Conservation (phyloP, 2,888 invertebrate genomes). For the Calameuta pallipes region DNA sequence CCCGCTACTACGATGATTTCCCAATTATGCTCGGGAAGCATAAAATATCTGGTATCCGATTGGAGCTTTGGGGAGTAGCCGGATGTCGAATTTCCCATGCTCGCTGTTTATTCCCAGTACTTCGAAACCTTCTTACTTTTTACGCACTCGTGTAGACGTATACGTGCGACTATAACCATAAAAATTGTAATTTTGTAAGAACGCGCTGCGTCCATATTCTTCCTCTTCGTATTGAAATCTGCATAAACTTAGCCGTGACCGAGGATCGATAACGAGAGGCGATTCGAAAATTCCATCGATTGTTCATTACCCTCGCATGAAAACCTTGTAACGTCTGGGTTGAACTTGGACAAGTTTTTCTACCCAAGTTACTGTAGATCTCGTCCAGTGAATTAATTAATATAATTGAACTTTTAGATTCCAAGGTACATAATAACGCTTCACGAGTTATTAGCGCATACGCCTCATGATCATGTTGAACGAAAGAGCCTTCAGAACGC, state of each 20-base stretch:
- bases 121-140: no score
- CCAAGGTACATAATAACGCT: slow-evolving; percentile 92
- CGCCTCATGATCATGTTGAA: slow-evolving; percentile 94
- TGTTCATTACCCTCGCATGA: neutral
- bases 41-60: neutral
- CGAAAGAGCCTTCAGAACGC: slow-evolving; percentile 89
- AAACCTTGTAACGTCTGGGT: neutral
- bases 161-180: no score
- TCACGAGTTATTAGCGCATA: slow-evolving; percentile 90
- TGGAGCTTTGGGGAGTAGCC: neutral
- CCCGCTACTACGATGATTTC: neutral
- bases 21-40: neutral
- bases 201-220: neutral
- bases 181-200: no score
- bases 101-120: no score
- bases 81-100: no score
- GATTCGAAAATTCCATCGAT: neutral
- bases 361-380: neutral
- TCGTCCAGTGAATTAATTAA: neutral
- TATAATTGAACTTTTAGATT: slow-evolving; percentile 70
- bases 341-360: neutral
- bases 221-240: neutral
- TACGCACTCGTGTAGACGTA: no score
- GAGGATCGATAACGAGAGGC: neutral
- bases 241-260: neutral